Base-by-base conservation (phyloP, 1,140 invertebrate genomes). In the Coenobita brevimanus region DNA sequence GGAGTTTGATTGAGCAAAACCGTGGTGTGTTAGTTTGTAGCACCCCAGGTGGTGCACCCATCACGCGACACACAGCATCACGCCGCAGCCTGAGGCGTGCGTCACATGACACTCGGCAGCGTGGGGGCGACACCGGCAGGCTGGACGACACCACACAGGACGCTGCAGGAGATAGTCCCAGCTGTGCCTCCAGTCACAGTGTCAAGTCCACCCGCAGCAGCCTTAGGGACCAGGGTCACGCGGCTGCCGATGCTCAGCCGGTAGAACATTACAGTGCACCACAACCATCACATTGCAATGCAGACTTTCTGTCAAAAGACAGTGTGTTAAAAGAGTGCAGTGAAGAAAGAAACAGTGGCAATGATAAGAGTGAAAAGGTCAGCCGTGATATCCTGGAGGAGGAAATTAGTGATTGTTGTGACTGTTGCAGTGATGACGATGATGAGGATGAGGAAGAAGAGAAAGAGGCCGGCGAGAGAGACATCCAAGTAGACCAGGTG, bases 1-100 rank as follows among this genome's bases (percentile, higher is more conserved):
- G 90, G 36, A 91, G 91, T 87, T 90, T 93, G 38, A 89, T 93
- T 57, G 93, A 93, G 69, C 91, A 92, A 76, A 93, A 93, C 89
- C 89, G 91, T 79, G 89, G 83, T 50, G 73, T 89, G 10, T 89
- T 93, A 46, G 90, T 91, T 21, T 92, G 92, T 76, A 90, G 89
- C 30, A 69, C 79, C 89, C 89, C 90, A 73, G 78, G 71, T 82
- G 54, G 67, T 30, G 75, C 83, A 24, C 90, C 30, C 17, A 50
- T 73, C 64, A 83, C 82, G 50, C 76, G 75, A 76, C 80, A 69
- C 62, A 75, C 38, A 27, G 78, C 50, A n/a, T 76, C 64, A n/a
- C 86, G 79, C 41, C 79, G 76, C 54, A 89, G 64, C 62, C 83
- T 81, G 10, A 81, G 75, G 38, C 81, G 76, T 36, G 60, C 80